Evolutionary conservation across 2,888 invertebrate genomes (phyloP).

Genomic region (Temnothorax ravouxi): DNA sequence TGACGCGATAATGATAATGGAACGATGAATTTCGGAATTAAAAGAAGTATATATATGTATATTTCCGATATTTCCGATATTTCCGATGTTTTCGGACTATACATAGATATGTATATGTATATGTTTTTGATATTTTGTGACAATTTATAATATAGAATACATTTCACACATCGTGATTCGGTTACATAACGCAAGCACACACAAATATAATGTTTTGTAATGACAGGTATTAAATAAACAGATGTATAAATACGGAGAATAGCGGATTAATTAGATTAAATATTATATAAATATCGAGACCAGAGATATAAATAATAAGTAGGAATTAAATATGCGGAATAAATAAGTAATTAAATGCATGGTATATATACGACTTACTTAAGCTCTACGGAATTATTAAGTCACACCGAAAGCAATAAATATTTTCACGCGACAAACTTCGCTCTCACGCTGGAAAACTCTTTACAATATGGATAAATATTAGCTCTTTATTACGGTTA

Average conservation of each 20-base stretch:
- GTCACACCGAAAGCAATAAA: slow-evolving; percentile 21
- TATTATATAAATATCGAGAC: slow-evolving; percentile 19
- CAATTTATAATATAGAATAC: slow-evolving; percentile 10
- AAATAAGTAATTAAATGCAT: slow-evolving; percentile 34
- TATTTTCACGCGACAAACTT: slow-evolving; percentile 38
- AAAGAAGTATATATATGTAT: not conserved
- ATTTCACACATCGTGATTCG: slow-evolving; percentile 17
- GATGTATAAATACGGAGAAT: not conserved
- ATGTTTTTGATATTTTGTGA: slow-evolving; percentile 5
- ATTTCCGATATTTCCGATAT: not conserved
- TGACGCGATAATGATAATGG: not conserved
- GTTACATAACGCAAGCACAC: slow-evolving; percentile 37
- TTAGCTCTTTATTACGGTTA: not conserved
- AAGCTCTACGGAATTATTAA: slow-evolving; percentile 15
- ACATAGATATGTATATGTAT: not conserved
- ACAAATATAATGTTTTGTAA: slow-evolving; percentile 20
- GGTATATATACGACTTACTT: slow-evolving; percentile 1
- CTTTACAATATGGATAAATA: not conserved
- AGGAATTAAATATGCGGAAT: slow-evolving; percentile 25
- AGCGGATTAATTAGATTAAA: slow-evolving; percentile 14
- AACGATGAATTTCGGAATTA: slow-evolving; percentile 22
- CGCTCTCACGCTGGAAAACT: not conserved
- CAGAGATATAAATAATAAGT: slow-evolving; percentile 29
- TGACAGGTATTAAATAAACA: slow-evolving; percentile 30
- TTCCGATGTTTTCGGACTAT: not conserved